Evolutionary conservation across 1,140 invertebrate genomes (phyloP), one percentile per base, ranked within the genome.

Genomic region (Propsilocerus akamusi): DNA sequence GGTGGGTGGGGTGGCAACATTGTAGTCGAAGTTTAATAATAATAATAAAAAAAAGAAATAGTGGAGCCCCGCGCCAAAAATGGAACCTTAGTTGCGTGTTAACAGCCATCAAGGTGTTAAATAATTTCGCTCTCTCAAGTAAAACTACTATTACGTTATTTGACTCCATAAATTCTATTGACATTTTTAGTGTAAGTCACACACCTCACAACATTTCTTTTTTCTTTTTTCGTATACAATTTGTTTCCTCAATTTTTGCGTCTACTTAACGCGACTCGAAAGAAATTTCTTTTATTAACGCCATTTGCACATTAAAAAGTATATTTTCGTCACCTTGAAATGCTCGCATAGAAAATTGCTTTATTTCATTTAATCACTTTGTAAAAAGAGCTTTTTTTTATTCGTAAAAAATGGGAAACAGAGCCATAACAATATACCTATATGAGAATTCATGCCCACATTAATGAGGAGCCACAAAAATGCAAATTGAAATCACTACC

Each of bases 131-230:
- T 30, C 7, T 41, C 17, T 41, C 34, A 37, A 37, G 11, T 41
- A 17, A 17, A 17, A 14, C n/a, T n/a, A 17, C 17, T 20, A 41
- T 17, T 17, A 41, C 4, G n/a, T 17, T 37, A 37, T 41, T 41
- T 20, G 34, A 14, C 34, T 41, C 10, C 34, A 41, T 41, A 41
- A 41, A 41, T 41, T 41, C 34, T 41, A 41, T 41, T 41, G 34
- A 41, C 34, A 41, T 41, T 41, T 41, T 41, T 41, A 41, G 14
- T 41, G 34, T 41, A 41, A 41, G 34, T 41, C 34, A 41, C 34
- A 41, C 34, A 41, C 34, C 34, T 41, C 14, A 6, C 34, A 17
- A 41, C 34, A 41, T 41, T 20, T 41, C 34, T 17, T 20, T 2
- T 30, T 30, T 3, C 7, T 30, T n/a, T 30, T 8, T 30, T 7